Conservation (phyloP, 2,888 invertebrate genomes). For the Polydrusus cervinus region DNA sequence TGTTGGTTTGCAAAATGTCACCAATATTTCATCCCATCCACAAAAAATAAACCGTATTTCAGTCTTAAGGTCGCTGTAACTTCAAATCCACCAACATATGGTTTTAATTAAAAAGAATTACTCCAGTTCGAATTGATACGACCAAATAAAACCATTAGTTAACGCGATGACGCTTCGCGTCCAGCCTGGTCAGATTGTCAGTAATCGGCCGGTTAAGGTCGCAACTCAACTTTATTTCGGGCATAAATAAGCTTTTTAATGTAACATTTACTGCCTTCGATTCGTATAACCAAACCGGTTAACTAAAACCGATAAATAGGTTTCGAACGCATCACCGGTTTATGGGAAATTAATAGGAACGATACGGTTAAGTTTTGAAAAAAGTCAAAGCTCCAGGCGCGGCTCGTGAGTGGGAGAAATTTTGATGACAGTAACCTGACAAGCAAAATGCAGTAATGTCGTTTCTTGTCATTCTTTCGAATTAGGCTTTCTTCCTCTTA, state of each 20-base stretch:
- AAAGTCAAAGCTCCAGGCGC: too few relatives aligned
- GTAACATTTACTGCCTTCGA: conserved; percentile 59
- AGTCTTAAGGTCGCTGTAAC: too few relatives aligned
- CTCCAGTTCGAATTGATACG: conserved; percentile 26
- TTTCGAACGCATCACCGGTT: conserved; percentile 52
- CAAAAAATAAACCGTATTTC: too few relatives aligned
- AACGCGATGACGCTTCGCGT: conserved; percentile 45
- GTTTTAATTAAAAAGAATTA: conserved; percentile 28
- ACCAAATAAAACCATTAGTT: conserved; percentile 46
- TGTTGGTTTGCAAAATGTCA: too few relatives aligned
- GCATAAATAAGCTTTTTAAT: conserved; percentile 62
- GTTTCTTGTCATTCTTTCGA: too few relatives aligned
- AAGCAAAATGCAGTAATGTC: too few relatives aligned
- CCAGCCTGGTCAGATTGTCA: conserved; percentile 50
- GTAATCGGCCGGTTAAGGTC: conserved; percentile 53
- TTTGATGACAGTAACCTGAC: too few relatives aligned
- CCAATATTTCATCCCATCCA: too few relatives aligned
- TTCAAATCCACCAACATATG: conserved; percentile 14
- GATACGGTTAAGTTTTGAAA: not conserved
- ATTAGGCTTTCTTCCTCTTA: too few relatives aligned
- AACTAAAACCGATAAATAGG: conserved; percentile 61
- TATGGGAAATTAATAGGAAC: conserved; percentile 33
- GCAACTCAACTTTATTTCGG: conserved; percentile 63
- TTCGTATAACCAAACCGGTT: conserved; percentile 61
- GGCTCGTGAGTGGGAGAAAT: too few relatives aligned